Evolutionary conservation across 2,888 invertebrate genomes (phyloP).

Genomic region (Trissolcus brochymenae): DNA sequence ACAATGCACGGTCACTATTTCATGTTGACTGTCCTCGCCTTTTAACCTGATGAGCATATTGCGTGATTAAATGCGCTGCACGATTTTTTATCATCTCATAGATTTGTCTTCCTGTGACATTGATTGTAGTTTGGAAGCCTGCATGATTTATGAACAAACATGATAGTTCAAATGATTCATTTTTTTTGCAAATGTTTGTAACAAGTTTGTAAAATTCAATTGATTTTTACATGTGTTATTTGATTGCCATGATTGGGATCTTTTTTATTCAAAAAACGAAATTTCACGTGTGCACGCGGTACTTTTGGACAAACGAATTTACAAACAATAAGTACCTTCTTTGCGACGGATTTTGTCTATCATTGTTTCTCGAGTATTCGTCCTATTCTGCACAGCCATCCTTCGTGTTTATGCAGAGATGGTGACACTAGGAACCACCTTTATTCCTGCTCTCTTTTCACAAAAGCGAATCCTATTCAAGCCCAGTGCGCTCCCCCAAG

Average conservation of each 20-base stretch:
- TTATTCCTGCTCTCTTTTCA: constrained; percentile 53
- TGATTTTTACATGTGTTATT: no score
- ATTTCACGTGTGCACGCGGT: constrained; percentile 16
- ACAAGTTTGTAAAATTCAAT: no score
- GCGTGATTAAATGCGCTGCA: constrained; percentile 32
- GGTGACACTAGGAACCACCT: constrained; percentile 53
- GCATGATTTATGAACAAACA: no score
- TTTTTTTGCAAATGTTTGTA: no score
- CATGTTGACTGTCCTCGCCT: constrained; percentile 36
- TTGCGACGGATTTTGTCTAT: constrained; percentile 51
- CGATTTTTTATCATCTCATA: neutral
- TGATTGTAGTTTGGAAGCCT: no score
- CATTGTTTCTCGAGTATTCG: constrained; percentile 54
- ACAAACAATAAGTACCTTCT: constrained; percentile 55
- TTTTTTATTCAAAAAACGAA: constrained; percentile 12
- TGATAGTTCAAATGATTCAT: no score
- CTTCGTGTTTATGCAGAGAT: constrained; percentile 56
- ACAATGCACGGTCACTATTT: constrained; percentile 35
- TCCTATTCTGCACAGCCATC: constrained; percentile 50
- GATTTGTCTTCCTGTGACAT: neutral
- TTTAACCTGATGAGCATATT: constrained; percentile 51
- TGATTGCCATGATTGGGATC: no score
- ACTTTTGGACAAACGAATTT: constrained; percentile 49
- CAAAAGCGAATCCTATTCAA: constrained; percentile 56
- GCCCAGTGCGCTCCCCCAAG: constrained; percentile 37